Conservation (phyloP, 1,140 invertebrate species). For the Stratiolaelaps scimitus region DNA sequence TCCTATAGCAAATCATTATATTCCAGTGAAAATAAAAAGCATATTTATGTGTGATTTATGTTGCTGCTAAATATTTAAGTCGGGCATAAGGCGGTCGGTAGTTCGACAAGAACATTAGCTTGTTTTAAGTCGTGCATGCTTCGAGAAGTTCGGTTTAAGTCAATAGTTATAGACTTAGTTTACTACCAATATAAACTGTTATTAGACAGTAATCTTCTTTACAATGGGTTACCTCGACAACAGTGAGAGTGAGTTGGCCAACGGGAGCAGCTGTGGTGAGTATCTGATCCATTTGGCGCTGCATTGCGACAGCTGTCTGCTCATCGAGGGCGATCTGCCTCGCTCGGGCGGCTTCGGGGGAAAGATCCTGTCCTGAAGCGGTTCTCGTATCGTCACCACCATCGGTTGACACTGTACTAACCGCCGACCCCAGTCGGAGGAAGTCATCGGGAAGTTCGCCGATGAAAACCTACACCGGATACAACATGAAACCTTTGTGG, state of each 20-base stretch:
- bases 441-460: slow-evolving; percentile 69
- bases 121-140: slow-evolving; percentile 31
- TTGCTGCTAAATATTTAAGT: not conserved
- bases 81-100: no score
- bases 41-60: slow-evolving; percentile 24
- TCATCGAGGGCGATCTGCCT: slow-evolving; percentile 61
- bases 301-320: slow-evolving; percentile 61
- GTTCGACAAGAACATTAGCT: not conserved
- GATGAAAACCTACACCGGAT: slow-evolving; percentile 39
- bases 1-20: slow-evolving; percentile 13
- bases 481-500: no score
- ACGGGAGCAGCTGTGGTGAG: slow-evolving; percentile 50
- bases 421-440: slow-evolving; percentile 50
- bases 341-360: slow-evolving; percentile 43
- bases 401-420: not conserved
- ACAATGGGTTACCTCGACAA: slow-evolving; percentile 53
- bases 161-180: slow-evolving; percentile 34
- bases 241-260: slow-evolving; percentile 63
- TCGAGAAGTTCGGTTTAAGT: slow-evolving; percentile 33
- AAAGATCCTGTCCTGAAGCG: not conserved
- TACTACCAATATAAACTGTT: slow-evolving; percentile 28
- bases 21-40: slow-evolving; percentile 30
- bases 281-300: slow-evolving; percentile 54
- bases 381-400: not conserved
- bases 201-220: not conserved